Conservation (phyloP, 2,888 invertebrate species). For the Lordiphosa andalusiaca region DNA sequence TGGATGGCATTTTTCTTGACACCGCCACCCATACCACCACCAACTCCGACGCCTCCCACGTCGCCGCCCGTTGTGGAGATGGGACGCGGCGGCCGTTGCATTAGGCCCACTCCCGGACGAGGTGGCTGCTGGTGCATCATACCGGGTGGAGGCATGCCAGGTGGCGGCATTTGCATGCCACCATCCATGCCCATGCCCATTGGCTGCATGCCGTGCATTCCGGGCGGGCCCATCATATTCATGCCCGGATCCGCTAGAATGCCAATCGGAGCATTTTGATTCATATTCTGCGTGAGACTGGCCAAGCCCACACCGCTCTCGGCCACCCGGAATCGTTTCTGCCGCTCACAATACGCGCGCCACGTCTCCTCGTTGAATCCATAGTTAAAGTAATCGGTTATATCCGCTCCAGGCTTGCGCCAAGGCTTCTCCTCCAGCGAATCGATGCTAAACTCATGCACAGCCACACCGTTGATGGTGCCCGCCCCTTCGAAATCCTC, state of each 20-base stretch:
- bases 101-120: conserved; percentile 59
- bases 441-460: conserved; percentile 96
- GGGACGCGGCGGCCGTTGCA: conserved; percentile 72
- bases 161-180: conserved; percentile 76
- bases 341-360: conserved; percentile 97
- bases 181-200: conserved; percentile 41
- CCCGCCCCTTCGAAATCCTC: conserved; percentile 96
- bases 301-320: conserved; percentile 91
- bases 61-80: conserved; percentile 54
- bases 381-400: conserved; percentile 91
- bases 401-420: conserved; percentile 99
- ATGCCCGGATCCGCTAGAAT: conserved; percentile 38
- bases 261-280: conserved; percentile 55
- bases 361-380: conserved; percentile 99
- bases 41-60: conserved; percentile 22
- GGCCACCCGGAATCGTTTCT: conserved; percentile 89
- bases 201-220: conserved; percentile 58
- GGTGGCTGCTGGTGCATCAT: conserved; percentile 54
- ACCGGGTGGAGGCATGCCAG: conserved; percentile 78
- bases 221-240: conserved; percentile 50
- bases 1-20: conserved; percentile 91
- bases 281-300: conserved; percentile 80
- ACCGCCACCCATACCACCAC: conserved; percentile 30
- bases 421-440: conserved; percentile 98
- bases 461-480: conserved; percentile 94